These are phyloP conservation scores for Plotosus lineatus DNA, from an alignment of 2,113 vertebrate species.

Conservation along the genomic window DNA sequence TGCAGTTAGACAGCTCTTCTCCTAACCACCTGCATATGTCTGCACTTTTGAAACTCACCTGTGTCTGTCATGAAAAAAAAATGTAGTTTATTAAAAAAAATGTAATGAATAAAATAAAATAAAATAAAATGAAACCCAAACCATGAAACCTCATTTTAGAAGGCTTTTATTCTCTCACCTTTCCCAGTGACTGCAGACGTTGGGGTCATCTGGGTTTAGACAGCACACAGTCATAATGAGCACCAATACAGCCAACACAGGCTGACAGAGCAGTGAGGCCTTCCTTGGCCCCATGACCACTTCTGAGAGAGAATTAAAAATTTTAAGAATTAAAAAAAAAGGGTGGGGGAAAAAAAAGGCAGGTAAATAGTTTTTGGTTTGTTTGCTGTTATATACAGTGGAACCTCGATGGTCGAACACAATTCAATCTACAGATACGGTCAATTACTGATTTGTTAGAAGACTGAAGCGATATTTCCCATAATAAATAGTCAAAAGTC, in stretches of 20 bases:
- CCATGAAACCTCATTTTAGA: too few relatives aligned
- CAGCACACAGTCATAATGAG: constrained; percentile 69
- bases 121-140: neutral
- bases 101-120: constrained; percentile 13
- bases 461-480: too few relatives aligned
- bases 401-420: too few relatives aligned
- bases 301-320: constrained; percentile 54
- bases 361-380: constrained; percentile 21
- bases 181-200: constrained; percentile 99
- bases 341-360: neutral
- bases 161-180: too few relatives aligned
- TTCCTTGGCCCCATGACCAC: constrained; percentile 72
- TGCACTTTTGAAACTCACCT: too few relatives aligned
- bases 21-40: too few relatives aligned
- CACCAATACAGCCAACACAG: constrained; percentile 65
- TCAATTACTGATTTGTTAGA: too few relatives aligned
- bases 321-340: neutral
- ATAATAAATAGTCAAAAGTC: too few relatives aligned
- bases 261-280: constrained; percentile 62
- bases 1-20: too few relatives aligned
- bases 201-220: constrained; percentile 96
- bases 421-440: too few relatives aligned
- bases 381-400: constrained; percentile 19
- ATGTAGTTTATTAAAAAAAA: too few relatives aligned
- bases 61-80: too few relatives aligned